Conservation (phyloP, 2,113 vertebrate species). For the human region DNA sequence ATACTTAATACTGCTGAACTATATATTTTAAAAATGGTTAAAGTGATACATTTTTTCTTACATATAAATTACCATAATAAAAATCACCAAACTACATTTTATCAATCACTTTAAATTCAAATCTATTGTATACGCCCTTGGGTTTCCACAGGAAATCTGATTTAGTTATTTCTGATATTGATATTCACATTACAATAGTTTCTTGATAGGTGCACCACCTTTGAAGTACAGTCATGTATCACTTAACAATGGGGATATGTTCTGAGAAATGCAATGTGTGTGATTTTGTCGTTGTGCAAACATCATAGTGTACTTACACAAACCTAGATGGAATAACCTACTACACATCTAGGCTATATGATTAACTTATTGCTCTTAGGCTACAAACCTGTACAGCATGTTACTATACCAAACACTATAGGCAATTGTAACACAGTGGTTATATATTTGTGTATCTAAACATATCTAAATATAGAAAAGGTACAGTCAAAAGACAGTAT, state of each 20-base stretch:
- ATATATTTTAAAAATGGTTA: neutral
- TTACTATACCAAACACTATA: neutral
- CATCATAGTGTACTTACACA: neutral
- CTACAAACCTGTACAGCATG: neutral
- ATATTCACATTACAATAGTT: neutral
- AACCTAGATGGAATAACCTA: neutral
- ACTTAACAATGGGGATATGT: neutral
- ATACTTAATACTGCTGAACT: neutral
- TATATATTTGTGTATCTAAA: neutral
- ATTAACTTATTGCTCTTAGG: neutral
- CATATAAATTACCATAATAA: neutral
- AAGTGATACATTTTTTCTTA: constrained; percentile 16
- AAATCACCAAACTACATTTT: neutral
- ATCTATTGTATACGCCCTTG: neutral
- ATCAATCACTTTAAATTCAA: constrained; percentile 26
- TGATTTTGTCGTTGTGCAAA: neutral
- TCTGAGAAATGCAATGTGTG: neutral
- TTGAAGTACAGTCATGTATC: neutral
- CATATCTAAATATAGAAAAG: neutral
- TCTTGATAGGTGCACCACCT: neutral
- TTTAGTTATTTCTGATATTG: neutral
- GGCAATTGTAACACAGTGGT: neutral
- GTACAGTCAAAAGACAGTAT: neutral
- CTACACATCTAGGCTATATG: neutral
- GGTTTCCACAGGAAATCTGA: constrained; percentile 1